Percentiles rank a stretch among this genome's conserved stretches.
These are phyloP conservation scores for Hypomecis atomaria DNA, from an alignment of 2,888 invertebrate species.

Conservation along the genomic window DNA sequence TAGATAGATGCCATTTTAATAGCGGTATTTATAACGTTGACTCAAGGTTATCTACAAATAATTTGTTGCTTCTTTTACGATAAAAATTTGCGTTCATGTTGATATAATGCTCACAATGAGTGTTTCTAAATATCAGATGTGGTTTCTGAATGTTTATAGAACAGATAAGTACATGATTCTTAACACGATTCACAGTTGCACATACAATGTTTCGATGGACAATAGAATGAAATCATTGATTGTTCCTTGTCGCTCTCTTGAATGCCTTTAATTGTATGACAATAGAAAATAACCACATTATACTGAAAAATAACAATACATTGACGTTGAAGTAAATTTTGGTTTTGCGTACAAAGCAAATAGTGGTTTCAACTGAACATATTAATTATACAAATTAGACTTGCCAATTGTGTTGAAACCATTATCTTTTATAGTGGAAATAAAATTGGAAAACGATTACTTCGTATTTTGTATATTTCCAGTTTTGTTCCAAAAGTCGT, in stretches of 20 bases:
- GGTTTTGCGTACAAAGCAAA: slow-evolving; percentile 40
- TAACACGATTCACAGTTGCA: slow-evolving; percentile 2
- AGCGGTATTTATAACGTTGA: slow-evolving; percentile 33
- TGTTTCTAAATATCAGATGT: background rate
- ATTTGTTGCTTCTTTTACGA: slow-evolving; percentile 24
- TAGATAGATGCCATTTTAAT: slow-evolving; percentile 26
- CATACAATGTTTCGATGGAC: slow-evolving; percentile 1
- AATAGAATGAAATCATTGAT: slow-evolving; percentile 12
- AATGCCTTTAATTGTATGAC: slow-evolving; percentile 16
- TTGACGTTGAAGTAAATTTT: slow-evolving; percentile 39
- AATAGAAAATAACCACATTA: too few species aligned
- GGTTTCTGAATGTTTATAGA: background rate
- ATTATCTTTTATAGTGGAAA: slow-evolving; percentile 55
- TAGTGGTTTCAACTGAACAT: slow-evolving; percentile 63
- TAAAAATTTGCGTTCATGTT: slow-evolving; percentile 1
- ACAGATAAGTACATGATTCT: background rate
- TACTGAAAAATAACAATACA: background rate
- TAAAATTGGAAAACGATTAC: slow-evolving; percentile 54
- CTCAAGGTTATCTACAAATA: slow-evolving; percentile 35
- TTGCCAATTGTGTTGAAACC: slow-evolving; percentile 61
- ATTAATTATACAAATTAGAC: slow-evolving; percentile 28
- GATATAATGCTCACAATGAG: background rate
- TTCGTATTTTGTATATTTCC: slow-evolving; percentile 46
- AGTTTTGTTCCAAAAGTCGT: slow-evolving; percentile 61
- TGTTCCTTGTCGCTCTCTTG: slow-evolving; percentile 1